Percentiles rank a stretch among this genome's conserved stretches.
Evolutionary conservation across 2,113 vertebrate species (phyloP).

Genomic region (Bos javanicus): DNA sequence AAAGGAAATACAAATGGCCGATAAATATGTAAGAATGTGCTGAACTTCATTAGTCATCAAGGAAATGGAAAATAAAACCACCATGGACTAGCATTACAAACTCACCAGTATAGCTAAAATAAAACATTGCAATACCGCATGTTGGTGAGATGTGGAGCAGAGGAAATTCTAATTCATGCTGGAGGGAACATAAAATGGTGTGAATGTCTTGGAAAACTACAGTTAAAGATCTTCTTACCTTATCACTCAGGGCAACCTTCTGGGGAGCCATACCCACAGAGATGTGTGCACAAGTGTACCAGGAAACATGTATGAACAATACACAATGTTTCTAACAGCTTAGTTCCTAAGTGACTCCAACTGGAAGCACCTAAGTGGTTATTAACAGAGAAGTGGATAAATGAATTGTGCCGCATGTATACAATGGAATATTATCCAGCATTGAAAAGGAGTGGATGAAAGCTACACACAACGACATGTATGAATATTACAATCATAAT

Average conservation of each 20-base stretch:
- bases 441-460: background rate
- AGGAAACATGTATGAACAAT: background rate
- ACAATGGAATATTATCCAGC: background rate
- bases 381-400: background rate
- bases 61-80: conserved; percentile 4
- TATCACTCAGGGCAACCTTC: background rate
- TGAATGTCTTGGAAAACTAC: background rate
- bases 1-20: background rate
- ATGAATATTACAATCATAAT: background rate
- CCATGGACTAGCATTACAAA: background rate
- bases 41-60: background rate
- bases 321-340: background rate
- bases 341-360: background rate
- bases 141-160: background rate
- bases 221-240: background rate
- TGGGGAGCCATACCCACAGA: background rate
- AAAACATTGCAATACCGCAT: background rate
- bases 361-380: background rate
- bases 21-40: background rate
- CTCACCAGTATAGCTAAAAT: background rate
- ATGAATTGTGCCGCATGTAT: background rate
- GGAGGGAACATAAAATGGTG: background rate
- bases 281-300: background rate
- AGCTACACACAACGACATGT: background rate
- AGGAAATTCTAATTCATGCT: background rate